phyloP scores from a whole-genome alignment of 2,113 vertebrate species.

The Zosterops borbonicus region DNA sequence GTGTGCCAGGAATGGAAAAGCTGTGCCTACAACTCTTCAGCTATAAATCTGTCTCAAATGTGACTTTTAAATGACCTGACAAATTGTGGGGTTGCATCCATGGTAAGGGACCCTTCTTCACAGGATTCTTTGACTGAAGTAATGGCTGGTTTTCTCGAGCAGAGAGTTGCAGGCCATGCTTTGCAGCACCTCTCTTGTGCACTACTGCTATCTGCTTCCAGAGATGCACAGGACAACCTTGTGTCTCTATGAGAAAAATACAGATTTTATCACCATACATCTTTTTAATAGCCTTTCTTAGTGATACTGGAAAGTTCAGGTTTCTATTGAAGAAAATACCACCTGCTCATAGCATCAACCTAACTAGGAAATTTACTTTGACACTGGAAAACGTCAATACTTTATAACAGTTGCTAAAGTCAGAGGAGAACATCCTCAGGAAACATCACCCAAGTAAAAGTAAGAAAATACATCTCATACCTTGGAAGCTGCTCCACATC shows the following conservation, averaged over 20 bases:
- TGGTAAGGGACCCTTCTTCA: not conserved
- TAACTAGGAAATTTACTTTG: not conserved
- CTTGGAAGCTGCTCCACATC: constrained; percentile 87
- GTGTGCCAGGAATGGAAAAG: not conserved
- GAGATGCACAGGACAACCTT: not conserved
- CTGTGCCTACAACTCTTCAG: not conserved
- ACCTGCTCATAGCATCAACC: not conserved
- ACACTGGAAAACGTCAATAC: not conserved
- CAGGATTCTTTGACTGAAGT: not conserved
- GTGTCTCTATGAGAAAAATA: not conserved
- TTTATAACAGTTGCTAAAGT: not conserved
- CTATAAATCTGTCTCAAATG: not conserved
- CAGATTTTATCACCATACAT: not conserved
- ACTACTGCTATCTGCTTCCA: not conserved
- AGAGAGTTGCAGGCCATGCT: not conserved
- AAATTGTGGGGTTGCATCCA: not conserved
- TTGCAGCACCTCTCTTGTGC: not conserved
- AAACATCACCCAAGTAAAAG: not conserved
- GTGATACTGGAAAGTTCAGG: not conserved
- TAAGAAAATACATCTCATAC: constrained; percentile 59
- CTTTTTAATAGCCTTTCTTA: not conserved
- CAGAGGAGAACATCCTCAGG: not conserved
- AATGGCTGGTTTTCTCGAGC: not conserved
- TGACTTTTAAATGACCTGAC: not conserved
- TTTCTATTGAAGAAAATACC: not conserved